These are phyloP conservation scores for Yponomeuta evonymella DNA, from an alignment of 2,888 invertebrate genomes.

Conservation along the genomic window DNA sequence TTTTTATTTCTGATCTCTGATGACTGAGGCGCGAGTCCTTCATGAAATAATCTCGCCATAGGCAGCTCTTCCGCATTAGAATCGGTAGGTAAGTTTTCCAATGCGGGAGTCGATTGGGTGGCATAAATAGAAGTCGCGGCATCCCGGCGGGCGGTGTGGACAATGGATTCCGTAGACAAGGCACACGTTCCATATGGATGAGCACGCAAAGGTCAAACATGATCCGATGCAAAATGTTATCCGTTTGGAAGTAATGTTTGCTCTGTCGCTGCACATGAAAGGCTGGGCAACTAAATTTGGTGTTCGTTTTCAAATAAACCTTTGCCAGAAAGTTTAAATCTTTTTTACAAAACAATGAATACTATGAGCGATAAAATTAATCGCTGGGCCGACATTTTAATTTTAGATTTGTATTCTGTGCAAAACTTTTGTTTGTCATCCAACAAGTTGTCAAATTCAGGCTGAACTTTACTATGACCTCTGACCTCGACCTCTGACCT, in stretches of 20 bases:
- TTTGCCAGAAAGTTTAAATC: too few relatives aligned
- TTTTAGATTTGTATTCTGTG: too few relatives aligned
- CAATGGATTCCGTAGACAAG: conserved; percentile 68
- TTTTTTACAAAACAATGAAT: too few relatives aligned
- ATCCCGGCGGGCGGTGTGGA: conserved; percentile 46
- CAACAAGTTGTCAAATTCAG: neutral
- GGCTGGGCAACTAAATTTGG: neutral
- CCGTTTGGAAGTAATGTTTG: conserved; percentile 24
- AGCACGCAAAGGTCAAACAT: conserved; percentile 57
- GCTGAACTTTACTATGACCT: neutral
- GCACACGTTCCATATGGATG: conserved; percentile 70
- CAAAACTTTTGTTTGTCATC: neutral
- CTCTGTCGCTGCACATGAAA: neutral
- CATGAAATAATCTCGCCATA: neutral
- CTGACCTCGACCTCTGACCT: neutral
- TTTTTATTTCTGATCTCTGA: too few relatives aligned
- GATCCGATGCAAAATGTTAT: conserved; percentile 41
- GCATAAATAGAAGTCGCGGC: conserved; percentile 62
- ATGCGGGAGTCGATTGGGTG: conserved; percentile 50
- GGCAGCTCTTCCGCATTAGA: neutral
- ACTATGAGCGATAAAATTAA: too few relatives aligned
- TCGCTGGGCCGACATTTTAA: too few relatives aligned
- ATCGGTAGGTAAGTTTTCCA: conserved; percentile 34
- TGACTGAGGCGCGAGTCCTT: too few relatives aligned
- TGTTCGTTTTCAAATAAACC: neutral